These are phyloP conservation scores for Disparrhopalites patrizii DNA, from an alignment of 2,888 invertebrate genomes.

Conservation along the genomic window DNA sequence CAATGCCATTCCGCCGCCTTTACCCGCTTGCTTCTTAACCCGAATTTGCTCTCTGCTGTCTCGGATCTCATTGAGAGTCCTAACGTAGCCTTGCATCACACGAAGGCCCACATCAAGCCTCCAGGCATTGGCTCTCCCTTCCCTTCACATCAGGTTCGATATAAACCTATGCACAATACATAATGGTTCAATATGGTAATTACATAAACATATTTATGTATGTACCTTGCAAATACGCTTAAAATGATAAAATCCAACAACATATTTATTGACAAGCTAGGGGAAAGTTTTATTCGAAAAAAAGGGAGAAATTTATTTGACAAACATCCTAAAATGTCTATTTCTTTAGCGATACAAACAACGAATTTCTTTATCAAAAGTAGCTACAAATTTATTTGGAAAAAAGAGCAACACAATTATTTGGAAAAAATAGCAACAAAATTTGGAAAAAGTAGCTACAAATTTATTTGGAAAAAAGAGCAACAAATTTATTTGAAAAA, in stretches of 20 bases:
- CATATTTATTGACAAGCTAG: no score
- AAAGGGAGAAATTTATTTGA: no score
- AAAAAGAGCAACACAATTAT: no score
- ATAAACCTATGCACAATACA: neutral
- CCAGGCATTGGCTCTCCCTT: constrained; percentile 60
- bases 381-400: no score
- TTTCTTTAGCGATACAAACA: no score
- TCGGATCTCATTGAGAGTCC: constrained; percentile 58
- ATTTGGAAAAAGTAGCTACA: no score
- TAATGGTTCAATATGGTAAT: neutral
- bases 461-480: no score
- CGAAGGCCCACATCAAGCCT: constrained; percentile 61
- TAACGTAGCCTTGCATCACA: constrained; percentile 60
- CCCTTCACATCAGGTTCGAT: constrained; percentile 58
- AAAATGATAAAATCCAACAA: neutral
- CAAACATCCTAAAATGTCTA: no score
- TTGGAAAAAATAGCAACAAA: no score
- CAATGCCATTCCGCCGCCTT: constrained; percentile 59
- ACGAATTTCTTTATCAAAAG: no score
- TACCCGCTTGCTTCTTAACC: constrained; percentile 55
- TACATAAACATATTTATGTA: neutral
- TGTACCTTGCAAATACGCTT: neutral
- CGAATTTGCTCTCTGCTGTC: constrained; percentile 56
- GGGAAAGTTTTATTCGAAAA: no score
- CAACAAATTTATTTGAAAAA: no score